Percentiles rank a stretch among this genome's conserved stretches.
phyloP scores from a whole-genome alignment of 37 sponge, comb jelly and placozoan species.

The Beroe ovata region DNA sequence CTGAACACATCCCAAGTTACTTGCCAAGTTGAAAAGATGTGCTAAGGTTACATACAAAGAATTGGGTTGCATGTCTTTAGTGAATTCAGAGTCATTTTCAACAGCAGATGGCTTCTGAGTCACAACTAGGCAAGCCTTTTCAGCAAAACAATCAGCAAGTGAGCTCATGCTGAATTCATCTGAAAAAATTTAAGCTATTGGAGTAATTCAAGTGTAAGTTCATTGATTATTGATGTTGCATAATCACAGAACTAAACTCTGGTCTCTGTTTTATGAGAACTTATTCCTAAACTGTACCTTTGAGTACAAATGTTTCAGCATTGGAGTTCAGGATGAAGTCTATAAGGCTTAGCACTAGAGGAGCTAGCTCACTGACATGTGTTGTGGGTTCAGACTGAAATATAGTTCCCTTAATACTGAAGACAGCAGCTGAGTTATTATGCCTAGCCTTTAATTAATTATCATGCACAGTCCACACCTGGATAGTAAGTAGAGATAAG shows the following conservation, averaged over 20 bases:
- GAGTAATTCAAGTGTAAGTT: no score
- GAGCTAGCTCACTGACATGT: slow-evolving; percentile 31
- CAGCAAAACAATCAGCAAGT: not conserved
- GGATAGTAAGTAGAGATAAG: not conserved
- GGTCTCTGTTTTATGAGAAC: no score
- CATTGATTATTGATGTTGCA: no score
- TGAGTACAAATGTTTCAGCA: not conserved
- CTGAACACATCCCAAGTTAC: slow-evolving; percentile 33
- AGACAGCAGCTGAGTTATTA: no score
- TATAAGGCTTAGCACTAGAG: slow-evolving; percentile 15
- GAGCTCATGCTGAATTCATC: slow-evolving; percentile 17
- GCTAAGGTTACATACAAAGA: not conserved
- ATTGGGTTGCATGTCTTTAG: not conserved
- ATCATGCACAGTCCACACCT: no score
- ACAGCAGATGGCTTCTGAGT: not conserved
- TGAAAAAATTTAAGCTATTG: no score
- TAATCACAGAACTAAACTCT: no score
- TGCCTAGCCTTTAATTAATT: no score
- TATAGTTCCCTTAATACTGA: no score
- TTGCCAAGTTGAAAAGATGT: slow-evolving; percentile 13
- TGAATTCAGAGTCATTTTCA: not conserved
- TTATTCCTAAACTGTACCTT: no score
- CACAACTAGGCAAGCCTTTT: not conserved
- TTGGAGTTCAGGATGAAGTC: slow-evolving; percentile 46
- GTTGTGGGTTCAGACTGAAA: slow-evolving; percentile 53